Conservation (phyloP, 2,888 invertebrate species). For the Parelbella ahira region DNA sequence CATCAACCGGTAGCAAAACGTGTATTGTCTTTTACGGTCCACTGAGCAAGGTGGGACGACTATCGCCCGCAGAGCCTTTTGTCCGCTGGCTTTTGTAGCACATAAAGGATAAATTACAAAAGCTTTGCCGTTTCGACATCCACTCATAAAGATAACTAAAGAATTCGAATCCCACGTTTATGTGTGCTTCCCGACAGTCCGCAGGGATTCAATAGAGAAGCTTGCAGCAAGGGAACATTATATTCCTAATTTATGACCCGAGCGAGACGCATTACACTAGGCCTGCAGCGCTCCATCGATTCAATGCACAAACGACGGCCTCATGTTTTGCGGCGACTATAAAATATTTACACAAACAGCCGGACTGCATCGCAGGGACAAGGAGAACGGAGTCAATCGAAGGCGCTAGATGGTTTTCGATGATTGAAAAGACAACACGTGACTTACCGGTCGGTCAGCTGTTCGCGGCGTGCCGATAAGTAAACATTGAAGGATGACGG, state of each 20-base stretch:
- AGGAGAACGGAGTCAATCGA: conserved; percentile 30
- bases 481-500: conserved; percentile 73
- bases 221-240: conserved; percentile 71
- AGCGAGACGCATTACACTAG: conserved; percentile 43
- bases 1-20: conserved; percentile 54
- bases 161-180: conserved; percentile 48
- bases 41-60: conserved; percentile 46
- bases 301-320: conserved; percentile 48
- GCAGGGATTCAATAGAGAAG: conserved; percentile 59
- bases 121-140: conserved; percentile 56
- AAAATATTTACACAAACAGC: conserved; percentile 45
- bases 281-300: conserved; percentile 55
- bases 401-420: conserved; percentile 34
- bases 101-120: conserved; percentile 74
- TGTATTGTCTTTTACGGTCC: conserved; percentile 55
- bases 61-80: conserved; percentile 57
- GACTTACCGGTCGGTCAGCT: conserved; percentile 80
- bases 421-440: conserved; percentile 56
- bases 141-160: conserved; percentile 72
- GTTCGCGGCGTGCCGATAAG: conserved; percentile 70
- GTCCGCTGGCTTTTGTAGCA: conserved; percentile 64
- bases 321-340: conserved; percentile 42
- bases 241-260: conserved; percentile 68
- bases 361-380: conserved; percentile 31
- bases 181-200: conserved; percentile 43